Base-by-base conservation (phyloP, 1,140 invertebrate genomes). In the Drosophila jambulina region DNA sequence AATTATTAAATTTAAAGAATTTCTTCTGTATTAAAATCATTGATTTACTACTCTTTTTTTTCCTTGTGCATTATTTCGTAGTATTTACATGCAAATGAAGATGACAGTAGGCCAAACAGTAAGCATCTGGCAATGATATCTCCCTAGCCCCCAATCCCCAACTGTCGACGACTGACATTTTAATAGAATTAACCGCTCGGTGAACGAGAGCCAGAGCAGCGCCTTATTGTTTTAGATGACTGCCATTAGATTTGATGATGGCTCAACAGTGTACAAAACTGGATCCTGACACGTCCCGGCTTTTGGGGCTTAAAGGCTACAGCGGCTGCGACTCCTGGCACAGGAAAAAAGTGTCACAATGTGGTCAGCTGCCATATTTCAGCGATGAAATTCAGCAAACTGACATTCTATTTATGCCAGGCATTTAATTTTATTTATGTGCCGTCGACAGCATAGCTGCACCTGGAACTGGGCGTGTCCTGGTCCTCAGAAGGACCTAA, bases 51-150 rank as follows among this genome's bases (percentile, higher is more conserved):
- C 13, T 4, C 1, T 27, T 3, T 4, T 57, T 58, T n/a, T 63
- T 15, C 9, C 19, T 5, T 8, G n/a, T 68, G 67, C 10, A 27
- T 3, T 9, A 5, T 25, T 17, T 3, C 19, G 12, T 40, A 54
- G 64, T 58, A 86, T 86, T 86, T 82, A 59, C 83, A 86, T 87
- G 71, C 59, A 87, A 87, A 87, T 84, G 71, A 78, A 83, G 63
- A 58, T 59, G 49, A 67, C 71, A 86, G 65, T 68, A 65, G 67
- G 59, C 72, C 51, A 43, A 53, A 38, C 57, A 42, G 43, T 23
- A 36, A 58, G 59, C 59, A 75, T 23, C n/a, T 75, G 71, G 72
- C 51, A 56, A 53, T 19, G 62, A 67, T 21, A 64, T 60, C 23
- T 38, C 21, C 34, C 34, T 13, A 15, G 29, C 8, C 51, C 4